These are phyloP conservation scores for Carettochelys insculpta DNA, from an alignment of 2,113 vertebrate species.

Conservation along the genomic window DNA sequence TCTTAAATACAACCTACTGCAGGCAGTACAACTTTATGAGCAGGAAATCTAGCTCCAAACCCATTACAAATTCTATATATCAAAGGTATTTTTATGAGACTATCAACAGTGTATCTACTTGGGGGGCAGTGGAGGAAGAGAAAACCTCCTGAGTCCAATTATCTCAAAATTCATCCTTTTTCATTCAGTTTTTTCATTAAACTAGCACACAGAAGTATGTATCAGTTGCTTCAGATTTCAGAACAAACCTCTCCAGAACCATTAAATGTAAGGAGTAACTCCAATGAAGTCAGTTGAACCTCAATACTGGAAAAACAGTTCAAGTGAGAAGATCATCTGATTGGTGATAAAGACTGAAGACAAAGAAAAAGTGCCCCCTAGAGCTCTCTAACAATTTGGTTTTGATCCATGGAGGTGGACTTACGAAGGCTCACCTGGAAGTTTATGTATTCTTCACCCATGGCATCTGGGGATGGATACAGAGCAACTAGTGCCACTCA, in stretches of 20 bases:
- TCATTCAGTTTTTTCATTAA: constrained; percentile 47
- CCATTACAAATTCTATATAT: background rate
- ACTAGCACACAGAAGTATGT: constrained; percentile 2
- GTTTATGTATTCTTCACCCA: background rate
- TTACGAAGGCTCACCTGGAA: background rate
- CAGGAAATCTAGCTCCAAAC: background rate
- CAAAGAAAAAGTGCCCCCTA: background rate
- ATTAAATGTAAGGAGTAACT: background rate
- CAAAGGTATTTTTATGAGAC: constrained; percentile 47
- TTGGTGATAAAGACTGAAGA: too few species aligned
- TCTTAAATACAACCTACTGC: background rate
- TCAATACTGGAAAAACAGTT: background rate
- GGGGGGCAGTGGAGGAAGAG: background rate
- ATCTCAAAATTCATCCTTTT: constrained; percentile 50
- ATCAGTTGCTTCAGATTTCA: background rate
- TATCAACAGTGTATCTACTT: constrained; percentile 42
- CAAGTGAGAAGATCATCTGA: background rate
- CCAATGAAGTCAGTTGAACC: background rate
- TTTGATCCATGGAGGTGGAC: background rate
- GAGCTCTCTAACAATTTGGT: background rate
- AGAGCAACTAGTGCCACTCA: background rate
- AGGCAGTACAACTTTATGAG: background rate
- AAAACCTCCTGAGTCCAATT: constrained; percentile 60
- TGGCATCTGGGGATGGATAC: background rate
- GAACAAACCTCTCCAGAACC: background rate